Evolutionary conservation across 2,113 vertebrate species (phyloP).

Genomic region (Takifugu flavidus): DNA sequence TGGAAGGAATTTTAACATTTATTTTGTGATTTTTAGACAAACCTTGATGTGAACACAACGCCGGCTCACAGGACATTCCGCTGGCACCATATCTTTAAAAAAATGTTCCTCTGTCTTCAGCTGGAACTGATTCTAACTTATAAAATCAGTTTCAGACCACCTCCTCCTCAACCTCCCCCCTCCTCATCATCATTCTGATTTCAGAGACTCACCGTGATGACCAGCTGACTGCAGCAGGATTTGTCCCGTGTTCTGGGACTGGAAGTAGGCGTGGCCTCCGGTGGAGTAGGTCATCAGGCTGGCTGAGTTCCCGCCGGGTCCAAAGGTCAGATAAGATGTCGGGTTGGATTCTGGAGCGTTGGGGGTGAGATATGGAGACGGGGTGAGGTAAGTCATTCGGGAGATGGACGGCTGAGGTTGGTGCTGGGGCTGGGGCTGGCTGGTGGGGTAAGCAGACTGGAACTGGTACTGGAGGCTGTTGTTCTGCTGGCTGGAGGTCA

Average conservation of each 20-base stretch:
- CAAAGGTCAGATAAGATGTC: slow-evolving; percentile 69
- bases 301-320: slow-evolving; percentile 51
- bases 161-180: neutral
- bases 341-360: slow-evolving; percentile 63
- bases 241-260: slow-evolving; percentile 67
- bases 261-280: slow-evolving; percentile 65
- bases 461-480: slow-evolving; percentile 64
- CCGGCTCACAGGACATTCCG: too few species aligned
- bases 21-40: too few species aligned
- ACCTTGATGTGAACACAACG: too few species aligned
- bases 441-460: slow-evolving; percentile 50
- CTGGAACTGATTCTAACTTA: too few species aligned
- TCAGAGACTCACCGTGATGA: slow-evolving; percentile 48
- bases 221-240: slow-evolving; percentile 71
- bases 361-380: slow-evolving; percentile 72
- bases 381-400: slow-evolving; percentile 68
- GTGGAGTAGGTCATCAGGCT: slow-evolving; percentile 66
- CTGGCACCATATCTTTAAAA: too few species aligned
- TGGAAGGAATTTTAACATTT: neutral
- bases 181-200: neutral
- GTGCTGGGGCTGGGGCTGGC: slow-evolving; percentile 38
- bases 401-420: slow-evolving; percentile 66
- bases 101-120: too few species aligned
- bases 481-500: slow-evolving; percentile 65
- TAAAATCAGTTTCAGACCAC: too few species aligned